Evolutionary conservation across 2,797 vertebrate species (phyloP).

Genomic region (Fratercula arctica): DNA sequence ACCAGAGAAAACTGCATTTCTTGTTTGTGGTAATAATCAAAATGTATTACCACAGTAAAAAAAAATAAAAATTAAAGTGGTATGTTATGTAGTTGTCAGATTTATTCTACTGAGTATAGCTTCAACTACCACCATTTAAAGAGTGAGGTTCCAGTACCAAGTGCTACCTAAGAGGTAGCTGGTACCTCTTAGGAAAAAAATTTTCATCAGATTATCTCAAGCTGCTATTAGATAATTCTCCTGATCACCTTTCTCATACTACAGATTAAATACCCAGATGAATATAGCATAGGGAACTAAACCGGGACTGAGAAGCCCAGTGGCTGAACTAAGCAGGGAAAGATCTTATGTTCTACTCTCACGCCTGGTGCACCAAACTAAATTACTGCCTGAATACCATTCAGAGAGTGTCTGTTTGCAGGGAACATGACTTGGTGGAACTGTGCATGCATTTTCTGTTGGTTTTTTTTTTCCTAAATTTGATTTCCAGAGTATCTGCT

Average conservation of each 20-base stretch:
- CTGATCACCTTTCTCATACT: background rate
- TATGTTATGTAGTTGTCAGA: background rate
- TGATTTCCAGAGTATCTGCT: background rate
- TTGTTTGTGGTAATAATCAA: background rate
- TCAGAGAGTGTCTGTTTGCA: background rate
- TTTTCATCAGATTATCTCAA: background rate
- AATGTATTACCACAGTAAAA: background rate
- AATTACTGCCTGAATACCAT: background rate
- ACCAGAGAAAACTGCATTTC: background rate
- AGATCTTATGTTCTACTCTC: background rate
- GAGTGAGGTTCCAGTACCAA: background rate
- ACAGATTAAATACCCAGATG: background rate
- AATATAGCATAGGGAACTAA: background rate
- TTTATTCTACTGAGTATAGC: background rate
- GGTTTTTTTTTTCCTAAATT: background rate
- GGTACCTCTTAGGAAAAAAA: background rate
- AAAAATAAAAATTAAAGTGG: background rate
- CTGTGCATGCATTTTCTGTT: background rate
- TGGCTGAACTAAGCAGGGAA: background rate
- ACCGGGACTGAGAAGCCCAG: rapidly evolving
- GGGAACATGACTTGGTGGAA: background rate
- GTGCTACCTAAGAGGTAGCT: background rate
- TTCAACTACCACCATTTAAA: background rate
- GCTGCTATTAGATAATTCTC: background rate
- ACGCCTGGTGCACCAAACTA: background rate